These are phyloP conservation scores for Pseudorhiza aurosa DNA, from an alignment of 30 jellyfish, hydroid and myxozoan genomes.

Conservation along the genomic window DNA sequence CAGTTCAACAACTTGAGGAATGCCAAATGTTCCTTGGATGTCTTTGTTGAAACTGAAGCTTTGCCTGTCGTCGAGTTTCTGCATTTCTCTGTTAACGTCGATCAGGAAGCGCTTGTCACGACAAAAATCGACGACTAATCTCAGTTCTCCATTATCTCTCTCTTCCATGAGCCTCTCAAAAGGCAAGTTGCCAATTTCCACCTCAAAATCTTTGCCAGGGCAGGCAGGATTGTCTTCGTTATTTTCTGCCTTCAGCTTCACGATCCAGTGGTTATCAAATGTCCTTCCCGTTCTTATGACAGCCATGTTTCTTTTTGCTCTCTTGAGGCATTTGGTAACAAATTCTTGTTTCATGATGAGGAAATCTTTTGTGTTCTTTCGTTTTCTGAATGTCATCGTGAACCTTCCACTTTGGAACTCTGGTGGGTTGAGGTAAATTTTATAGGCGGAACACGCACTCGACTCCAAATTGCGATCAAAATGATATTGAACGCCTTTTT, in stretches of 20 bases:
- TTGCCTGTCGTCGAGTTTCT: constrained; percentile 7
- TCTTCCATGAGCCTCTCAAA: constrained; percentile 4
- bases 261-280: neutral
- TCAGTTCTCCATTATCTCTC: neutral
- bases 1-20: constrained; percentile 13
- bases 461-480: constrained; percentile 25
- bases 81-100: constrained; percentile 26
- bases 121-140: constrained; percentile 20
- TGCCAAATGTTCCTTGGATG: neutral
- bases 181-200: neutral
- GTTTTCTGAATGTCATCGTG: neutral
- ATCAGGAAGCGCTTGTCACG: constrained; percentile 14
- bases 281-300: neutral
- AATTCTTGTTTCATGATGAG: constrained; percentile 29
- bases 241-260: neutral
- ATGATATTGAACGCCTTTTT: neutral
- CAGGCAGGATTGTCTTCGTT: constrained; percentile 11
- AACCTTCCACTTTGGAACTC: constrained; percentile 28
- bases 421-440: constrained; percentile 30
- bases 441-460: neutral
- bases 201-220: constrained; percentile 38
- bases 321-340: constrained; percentile 32
- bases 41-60: neutral
- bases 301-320: constrained; percentile 6
- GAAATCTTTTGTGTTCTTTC: constrained; percentile 13